A percentile compares a stretch with the other conserved stretches of the same genome.
Evolutionary conservation across 2,113 vertebrate genomes (phyloP).

Genomic region (Colaptes auratus): DNA sequence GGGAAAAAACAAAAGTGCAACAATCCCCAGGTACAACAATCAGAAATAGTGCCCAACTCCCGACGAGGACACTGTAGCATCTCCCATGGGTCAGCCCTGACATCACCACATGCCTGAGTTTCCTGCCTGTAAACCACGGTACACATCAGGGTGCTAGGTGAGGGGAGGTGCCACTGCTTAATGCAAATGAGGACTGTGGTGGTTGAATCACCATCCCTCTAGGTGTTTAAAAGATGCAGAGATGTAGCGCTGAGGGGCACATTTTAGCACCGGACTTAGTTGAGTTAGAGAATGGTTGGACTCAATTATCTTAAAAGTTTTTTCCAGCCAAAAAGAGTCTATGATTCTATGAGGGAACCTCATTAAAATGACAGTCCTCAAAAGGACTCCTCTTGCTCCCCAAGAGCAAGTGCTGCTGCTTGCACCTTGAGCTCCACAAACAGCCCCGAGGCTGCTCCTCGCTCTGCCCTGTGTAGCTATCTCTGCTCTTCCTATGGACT

Average conservation of each 20-base stretch:
- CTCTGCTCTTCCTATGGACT: background rate
- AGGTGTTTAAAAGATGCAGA: no score
- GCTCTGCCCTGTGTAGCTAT: background rate
- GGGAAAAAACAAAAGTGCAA: background rate
- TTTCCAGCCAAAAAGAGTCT: no score
- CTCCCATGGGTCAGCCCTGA: background rate
- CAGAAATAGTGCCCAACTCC: no score
- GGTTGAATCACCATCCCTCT: no score
- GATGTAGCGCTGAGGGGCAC: no score
- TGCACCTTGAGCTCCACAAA: background rate
- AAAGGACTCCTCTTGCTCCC: background rate
- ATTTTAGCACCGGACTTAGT: no score
- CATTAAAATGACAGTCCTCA: background rate
- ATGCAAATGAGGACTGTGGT: no score
- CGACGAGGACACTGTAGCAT: background rate
- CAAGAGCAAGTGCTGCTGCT: background rate
- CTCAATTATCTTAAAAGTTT: no score
- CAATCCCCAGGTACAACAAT: background rate
- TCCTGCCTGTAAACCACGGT: background rate
- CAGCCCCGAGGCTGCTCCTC: background rate
- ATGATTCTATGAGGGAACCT: no score
- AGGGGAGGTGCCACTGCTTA: background rate
- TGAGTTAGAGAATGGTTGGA: no score
- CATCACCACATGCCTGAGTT: background rate
- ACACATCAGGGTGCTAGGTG: background rate